Evolutionary conservation across 2,888 invertebrate genomes (phyloP), one percentile per base, ranked within the genome.

Genomic region (Xanthia togata): DNA sequence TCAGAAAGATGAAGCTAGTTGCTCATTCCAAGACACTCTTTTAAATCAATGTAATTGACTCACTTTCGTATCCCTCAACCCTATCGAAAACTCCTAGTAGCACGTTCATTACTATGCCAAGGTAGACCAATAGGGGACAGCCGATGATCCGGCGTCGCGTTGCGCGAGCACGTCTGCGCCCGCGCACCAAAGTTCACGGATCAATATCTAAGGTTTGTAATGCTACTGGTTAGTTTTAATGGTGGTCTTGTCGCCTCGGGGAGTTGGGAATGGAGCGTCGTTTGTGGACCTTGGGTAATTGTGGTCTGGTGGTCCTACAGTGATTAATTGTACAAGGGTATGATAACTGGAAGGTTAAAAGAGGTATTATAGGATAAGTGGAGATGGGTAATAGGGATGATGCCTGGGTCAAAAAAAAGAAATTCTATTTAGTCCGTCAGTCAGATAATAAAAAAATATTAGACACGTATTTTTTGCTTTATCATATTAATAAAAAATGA

Each of bases 91-190:
- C 75, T 50, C n/a, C n/a, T 75, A 64, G 80, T 78, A 80, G 20
- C 60, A 53, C 57, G 14, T 20, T 4, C 57, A 73, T 76, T 78
- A 75, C 71, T 80, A 82, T 87, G 74, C 82, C 86, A 86, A 83
- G 84, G 87, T 82, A 31, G 74, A 53, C 81, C 60, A 63, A 76
- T 72, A 73, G 77, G 77, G 74, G 72, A 74, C 78, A 65, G 38
- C 41, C 63, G 83, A 85, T 87, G 85, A 90, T 89, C 89, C 80
- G 73, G 57, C 68, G 71, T 44, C 44, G 68, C 72, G 69, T 79
- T 86, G 89, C 87, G 70, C 74, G 86, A 81, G 76, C 90, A 90
- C 84, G 87, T 55, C 68, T 88, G 89, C 88, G 79, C 80, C 73
- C 69, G 85, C 86, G 80, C 82, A 79, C 79, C 71, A 65, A 81